Evolutionary conservation across 2,113 vertebrate species (phyloP), one percentile per base, ranked within the genome.

Genomic region (Microcebus tavaratra): DNA sequence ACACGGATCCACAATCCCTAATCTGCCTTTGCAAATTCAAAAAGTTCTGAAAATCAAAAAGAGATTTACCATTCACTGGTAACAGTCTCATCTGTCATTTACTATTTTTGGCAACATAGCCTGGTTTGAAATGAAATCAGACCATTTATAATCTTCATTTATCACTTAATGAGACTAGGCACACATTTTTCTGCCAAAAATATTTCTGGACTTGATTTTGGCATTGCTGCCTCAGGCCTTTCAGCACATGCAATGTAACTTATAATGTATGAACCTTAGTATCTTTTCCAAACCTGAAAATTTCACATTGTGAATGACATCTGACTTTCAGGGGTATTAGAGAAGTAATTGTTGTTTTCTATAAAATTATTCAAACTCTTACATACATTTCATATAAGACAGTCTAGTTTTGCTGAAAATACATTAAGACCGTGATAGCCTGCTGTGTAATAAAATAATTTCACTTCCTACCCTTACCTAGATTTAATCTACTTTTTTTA

Each of bases 371-470:
- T 91, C 1, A n/a, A 90, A 36, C 7, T 76, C 14, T 91, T 91
- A 2, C 50, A 12, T 42, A 20, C 45, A 65, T 70, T 85, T 87
- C 29, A 78, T 59, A 78, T 29, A 75, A 93, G 93, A 75, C 7
- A 42, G 13, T 25, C 13, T 31, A 75, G 83, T 87, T 93, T 91
- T 95, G 91, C 75, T 70, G 23, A 14, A 45, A 91, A 21, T 88
- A 67, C 15, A 82, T 42, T 73, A 90, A 55, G 67, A 90, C 36
- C 25, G 1, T 70, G 63, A 85, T 65, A 61, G 2, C 8, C 11
- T 72, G 9, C 27, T 85, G 10, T 78, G 29, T 91, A 73, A 42
- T 76, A 92, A 95, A 88, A 68, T 90, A 96, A 88, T 91, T 94
- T n/a, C 14, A 67, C 42, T 87, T 67, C 20, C 23, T 6, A 88